These are phyloP conservation scores for Drosophila nasuta DNA, from an alignment of 1,140 invertebrate genomes.

Conservation along the genomic window DNA sequence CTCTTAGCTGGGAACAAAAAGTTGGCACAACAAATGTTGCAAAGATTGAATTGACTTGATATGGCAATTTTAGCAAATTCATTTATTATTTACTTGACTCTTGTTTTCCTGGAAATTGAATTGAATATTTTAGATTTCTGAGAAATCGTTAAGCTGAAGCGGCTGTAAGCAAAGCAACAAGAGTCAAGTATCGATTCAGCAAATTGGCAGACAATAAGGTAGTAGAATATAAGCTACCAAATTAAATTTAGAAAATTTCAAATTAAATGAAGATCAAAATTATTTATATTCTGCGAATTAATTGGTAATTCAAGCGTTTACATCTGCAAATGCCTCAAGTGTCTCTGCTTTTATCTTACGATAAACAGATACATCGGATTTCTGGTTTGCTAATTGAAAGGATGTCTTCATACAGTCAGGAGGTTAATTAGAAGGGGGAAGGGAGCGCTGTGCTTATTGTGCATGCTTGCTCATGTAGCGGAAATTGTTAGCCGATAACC, in stretches of 20 bases:
- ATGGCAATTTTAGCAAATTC: background rate
- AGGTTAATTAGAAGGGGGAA: constrained; percentile 14
- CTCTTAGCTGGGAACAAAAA: background rate
- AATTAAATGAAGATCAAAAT: no score
- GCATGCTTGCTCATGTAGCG: background rate
- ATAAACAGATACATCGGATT: constrained; percentile 7
- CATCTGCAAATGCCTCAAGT: background rate
- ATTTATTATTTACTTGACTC: constrained; percentile 11
- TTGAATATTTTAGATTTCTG: background rate
- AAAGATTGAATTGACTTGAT: constrained; percentile 7
- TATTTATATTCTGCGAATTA: background rate
- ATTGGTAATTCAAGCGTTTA: background rate
- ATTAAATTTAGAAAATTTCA: no score
- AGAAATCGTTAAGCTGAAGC: background rate
- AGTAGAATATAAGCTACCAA: background rate
- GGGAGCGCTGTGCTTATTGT: background rate
- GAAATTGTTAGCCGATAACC: constrained; percentile 33
- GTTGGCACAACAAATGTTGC: constrained; percentile 13
- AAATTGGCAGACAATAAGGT: background rate
- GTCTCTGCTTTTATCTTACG: background rate
- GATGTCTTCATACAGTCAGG: background rate
- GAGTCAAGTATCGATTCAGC: background rate
- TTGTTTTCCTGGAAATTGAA: background rate
- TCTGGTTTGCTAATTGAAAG: constrained; percentile 6
- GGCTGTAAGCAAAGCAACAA: background rate